phyloP scores from a whole-genome alignment of 2,113 vertebrate species.

The Bettongia penicillata region DNA sequence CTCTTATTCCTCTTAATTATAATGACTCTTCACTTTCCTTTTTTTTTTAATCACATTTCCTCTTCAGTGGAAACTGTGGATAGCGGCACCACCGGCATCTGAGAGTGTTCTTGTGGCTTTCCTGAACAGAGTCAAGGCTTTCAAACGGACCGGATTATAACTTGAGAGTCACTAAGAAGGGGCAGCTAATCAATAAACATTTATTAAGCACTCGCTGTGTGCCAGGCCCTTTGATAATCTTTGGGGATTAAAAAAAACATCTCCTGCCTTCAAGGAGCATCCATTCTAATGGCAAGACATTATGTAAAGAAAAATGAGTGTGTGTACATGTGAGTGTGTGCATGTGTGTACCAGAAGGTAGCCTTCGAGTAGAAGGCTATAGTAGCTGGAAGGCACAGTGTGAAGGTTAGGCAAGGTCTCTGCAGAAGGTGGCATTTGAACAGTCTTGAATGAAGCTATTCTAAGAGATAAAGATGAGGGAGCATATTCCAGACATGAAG shows the following conservation, averaged over 20 bases:
- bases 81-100: background rate
- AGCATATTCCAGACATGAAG: background rate
- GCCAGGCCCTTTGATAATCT: background rate
- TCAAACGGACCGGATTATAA: background rate
- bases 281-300: background rate
- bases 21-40: background rate
- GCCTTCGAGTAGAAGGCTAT: background rate
- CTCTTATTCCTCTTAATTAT: conserved; percentile 9
- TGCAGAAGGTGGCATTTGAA: background rate
- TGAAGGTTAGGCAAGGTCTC: background rate
- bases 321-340: too few relatives aligned
- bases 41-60: background rate
- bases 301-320: background rate
- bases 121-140: background rate
- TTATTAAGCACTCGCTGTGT: background rate
- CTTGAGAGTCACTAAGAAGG: background rate
- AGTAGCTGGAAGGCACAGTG: too few relatives aligned
- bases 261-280: background rate
- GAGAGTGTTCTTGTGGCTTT: background rate
- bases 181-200: background rate
- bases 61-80: background rate
- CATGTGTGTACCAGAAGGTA: background rate
- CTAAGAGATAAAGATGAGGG: background rate
- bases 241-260: background rate
- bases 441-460: background rate